Evolutionary conservation across 2,888 invertebrate genomes (phyloP), one percentile per base, ranked within the genome.

Genomic region (Keiferia lycopersicella): DNA sequence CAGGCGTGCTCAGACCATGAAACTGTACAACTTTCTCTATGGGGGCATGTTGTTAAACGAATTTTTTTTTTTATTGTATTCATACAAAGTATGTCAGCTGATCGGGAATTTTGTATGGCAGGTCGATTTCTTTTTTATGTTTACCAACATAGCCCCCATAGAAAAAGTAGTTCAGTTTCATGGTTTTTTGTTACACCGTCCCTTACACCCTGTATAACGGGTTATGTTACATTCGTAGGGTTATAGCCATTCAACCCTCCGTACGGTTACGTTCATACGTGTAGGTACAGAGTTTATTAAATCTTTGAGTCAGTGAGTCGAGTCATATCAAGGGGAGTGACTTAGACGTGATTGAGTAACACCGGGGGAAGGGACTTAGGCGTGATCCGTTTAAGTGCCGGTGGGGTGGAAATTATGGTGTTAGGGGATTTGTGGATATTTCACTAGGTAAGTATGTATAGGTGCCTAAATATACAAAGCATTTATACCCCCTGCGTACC

Each of bases 211-310:
- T 20, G n/a, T 18, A 8, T 10, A 10, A 18, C 0, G 51, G 22
- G 51, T 16, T 51, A 20, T 51, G 6, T 51, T 51, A 51, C 20
- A 51, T 16, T 45, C 34, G 34, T 34, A 8, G 34, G 34, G 34
- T 45, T 45, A 16, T 16, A 16, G 45, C 58, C 45, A 61, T 61
- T 41, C 26, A 53, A 45, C 45, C 45, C 51, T 14, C 51, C 22
- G 12, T 53, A 53, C 26, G 51, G 20, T 22, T 53, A 53, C 22
- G 22, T 53, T 30, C 30, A 58, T 45, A 61, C 51, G 57, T 51
- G 65, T 39, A 38, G 56, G 56, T 34, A 56, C 34, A 34, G 56
- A 34, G 56, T 56, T 56, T 56, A 50, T 20, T 20, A 30, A 20
- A 58, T 50, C 22, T 50, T 26, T n/a, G 45, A 45, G 45, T 45